A percentile compares a stretch with the other conserved stretches of the same genome.
Evolutionary conservation across 2,113 vertebrate genomes (phyloP).

Genomic region (Heterocephalus glaber): DNA sequence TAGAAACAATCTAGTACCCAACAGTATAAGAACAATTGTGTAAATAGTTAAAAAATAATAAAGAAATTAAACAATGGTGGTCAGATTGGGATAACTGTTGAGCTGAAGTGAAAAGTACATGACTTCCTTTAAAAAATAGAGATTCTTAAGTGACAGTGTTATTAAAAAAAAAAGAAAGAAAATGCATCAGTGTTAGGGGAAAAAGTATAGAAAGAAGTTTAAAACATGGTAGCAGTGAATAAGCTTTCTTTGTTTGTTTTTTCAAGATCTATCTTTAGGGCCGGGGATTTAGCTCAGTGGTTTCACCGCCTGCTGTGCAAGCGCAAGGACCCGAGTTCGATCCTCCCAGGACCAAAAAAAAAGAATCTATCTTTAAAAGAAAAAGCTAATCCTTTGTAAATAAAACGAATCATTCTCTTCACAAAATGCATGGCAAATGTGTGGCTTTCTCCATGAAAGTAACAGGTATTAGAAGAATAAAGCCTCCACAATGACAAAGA

Average conservation of each 20-base stretch:
- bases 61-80: neutral
- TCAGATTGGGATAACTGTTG: neutral
- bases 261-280: no score
- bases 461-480: neutral
- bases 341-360: no score
- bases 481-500: neutral
- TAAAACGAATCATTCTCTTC: neutral
- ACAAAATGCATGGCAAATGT: neutral
- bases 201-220: neutral
- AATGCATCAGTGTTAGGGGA: neutral
- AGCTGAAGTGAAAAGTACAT: neutral
- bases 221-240: neutral
- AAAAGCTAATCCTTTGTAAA: neutral
- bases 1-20: constrained; percentile 2
- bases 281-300: no score
- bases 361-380: neutral
- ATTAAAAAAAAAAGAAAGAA: neutral
- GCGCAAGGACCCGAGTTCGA: no score
- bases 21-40: neutral
- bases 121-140: neutral
- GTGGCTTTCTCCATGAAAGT: neutral
- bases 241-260: neutral
- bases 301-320: no score
- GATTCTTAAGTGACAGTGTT: neutral
- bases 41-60: neutral